These are phyloP conservation scores for Mohoua ochrocephala DNA, from an alignment of 2,113 vertebrate genomes.

Conservation along the genomic window DNA sequence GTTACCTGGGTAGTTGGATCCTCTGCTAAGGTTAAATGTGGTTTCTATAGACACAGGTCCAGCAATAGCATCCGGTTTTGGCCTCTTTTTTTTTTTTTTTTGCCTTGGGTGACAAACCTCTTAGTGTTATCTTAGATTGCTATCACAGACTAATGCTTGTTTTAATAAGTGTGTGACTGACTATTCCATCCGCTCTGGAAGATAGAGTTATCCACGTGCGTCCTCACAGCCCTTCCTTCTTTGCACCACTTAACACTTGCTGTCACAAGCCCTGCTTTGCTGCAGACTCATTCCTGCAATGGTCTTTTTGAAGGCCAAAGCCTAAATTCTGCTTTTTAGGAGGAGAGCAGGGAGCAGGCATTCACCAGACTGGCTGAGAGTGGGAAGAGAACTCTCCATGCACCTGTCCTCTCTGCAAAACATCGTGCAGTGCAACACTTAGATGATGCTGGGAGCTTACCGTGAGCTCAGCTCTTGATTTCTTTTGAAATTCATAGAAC, in stretches of 20 bases:
- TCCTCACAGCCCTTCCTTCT: neutral
- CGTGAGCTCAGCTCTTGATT: neutral
- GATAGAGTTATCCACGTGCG: neutral
- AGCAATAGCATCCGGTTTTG: neutral
- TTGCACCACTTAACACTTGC: neutral
- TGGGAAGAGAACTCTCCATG: neutral
- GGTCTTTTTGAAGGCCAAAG: neutral
- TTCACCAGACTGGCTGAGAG: neutral
- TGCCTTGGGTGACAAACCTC: neutral
- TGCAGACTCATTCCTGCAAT: neutral
- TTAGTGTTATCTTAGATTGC: conserved; percentile 21
- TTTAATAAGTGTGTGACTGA: conserved; percentile 33
- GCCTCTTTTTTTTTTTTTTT: neutral
- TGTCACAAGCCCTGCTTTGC: neutral
- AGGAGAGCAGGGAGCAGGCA: neutral
- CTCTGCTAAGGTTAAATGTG: neutral
- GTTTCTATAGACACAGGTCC: conserved; percentile 19
- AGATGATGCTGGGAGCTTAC: neutral
- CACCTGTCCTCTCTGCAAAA: neutral
- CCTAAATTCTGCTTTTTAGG: neutral
- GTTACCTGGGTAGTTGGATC: neutral
- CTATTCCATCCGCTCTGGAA: neutral
- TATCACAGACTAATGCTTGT: conserved; percentile 16
- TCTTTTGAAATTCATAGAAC: neutral
- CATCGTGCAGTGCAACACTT: neutral